Percentiles rank a stretch among this genome's conserved stretches.
phyloP scores from a whole-genome alignment of 2,888 invertebrate genomes.

The Calephelis perditalis region DNA sequence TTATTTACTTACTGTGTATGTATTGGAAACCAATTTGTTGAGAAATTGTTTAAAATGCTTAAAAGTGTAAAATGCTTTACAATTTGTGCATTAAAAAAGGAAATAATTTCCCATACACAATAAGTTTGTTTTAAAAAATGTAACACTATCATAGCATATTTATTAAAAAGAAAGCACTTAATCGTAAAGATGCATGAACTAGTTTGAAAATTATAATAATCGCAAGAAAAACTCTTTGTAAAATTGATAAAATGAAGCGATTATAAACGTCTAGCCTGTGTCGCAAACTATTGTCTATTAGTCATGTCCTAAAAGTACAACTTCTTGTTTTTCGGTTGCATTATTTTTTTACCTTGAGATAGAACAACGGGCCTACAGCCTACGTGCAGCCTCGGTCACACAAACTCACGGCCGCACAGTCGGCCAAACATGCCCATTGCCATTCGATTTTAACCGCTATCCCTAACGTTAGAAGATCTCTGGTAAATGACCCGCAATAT shows the following conservation, averaged over 20 bases:
- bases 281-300: constrained; percentile 42
- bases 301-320: constrained; percentile 61
- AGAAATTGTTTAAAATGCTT: too few species aligned
- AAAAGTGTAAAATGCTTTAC: too few species aligned
- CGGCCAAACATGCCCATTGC: constrained; percentile 29
- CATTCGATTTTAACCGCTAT: constrained; percentile 22
- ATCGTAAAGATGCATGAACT: too few species aligned
- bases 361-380: constrained; percentile 32
- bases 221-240: neutral
- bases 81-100: too few species aligned
- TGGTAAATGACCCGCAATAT: constrained; percentile 5
- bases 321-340: constrained; percentile 40
- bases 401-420: constrained; percentile 61
- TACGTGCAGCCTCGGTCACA: constrained; percentile 68
- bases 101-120: too few species aligned
- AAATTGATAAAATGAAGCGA: neutral
- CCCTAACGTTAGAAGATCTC: neutral
- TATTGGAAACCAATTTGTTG: too few species aligned
- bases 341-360: constrained; percentile 50
- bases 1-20: too few species aligned
- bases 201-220: too few species aligned
- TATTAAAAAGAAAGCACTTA: too few species aligned
- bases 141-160: too few species aligned
- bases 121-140: too few species aligned
- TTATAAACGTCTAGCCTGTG: neutral